These are phyloP conservation scores for Gonioctena quinquepunctata DNA, from an alignment of 1,140 invertebrate species.

Conservation along the genomic window DNA sequence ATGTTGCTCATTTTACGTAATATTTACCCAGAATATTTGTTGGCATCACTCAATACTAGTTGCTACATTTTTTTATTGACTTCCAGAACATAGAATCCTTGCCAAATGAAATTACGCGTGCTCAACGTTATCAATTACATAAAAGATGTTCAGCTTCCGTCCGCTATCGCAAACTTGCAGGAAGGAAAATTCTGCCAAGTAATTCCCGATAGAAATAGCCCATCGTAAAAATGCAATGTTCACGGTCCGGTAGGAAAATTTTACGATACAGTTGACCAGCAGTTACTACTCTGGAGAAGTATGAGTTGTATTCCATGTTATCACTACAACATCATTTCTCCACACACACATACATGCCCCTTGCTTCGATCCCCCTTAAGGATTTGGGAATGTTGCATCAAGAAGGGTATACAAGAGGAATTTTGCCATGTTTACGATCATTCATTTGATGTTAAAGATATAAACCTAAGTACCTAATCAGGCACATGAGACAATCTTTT, in stretches of 20 bases:
- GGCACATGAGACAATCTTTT: too few relatives aligned
- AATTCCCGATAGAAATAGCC: neutral
- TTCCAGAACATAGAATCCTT: too few relatives aligned
- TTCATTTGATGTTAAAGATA: too few relatives aligned
- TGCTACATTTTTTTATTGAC: too few relatives aligned
- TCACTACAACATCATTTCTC: neutral
- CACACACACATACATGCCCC: neutral
- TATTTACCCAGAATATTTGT: too few relatives aligned
- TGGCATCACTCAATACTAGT: too few relatives aligned
- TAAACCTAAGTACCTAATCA: too few relatives aligned
- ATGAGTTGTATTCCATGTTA: conserved; percentile 5
- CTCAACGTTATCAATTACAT: neutral
- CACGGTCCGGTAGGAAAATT: neutral
- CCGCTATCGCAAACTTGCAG: neutral
- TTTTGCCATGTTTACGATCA: too few relatives aligned
- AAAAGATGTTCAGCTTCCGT: neutral
- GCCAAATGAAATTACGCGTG: neutral
- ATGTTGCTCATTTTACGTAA: too few relatives aligned
- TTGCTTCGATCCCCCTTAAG: conserved; percentile 1
- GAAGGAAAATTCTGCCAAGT: neutral
- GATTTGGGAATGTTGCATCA: neutral
- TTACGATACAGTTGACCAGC: neutral
- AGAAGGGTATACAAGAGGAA: neutral
- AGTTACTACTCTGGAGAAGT: neutral
- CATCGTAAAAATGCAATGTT: neutral